Evolutionary conservation across 2,113 vertebrate species (phyloP), one percentile per base, ranked within the genome.

Genomic region (Anguilla rostrata): DNA sequence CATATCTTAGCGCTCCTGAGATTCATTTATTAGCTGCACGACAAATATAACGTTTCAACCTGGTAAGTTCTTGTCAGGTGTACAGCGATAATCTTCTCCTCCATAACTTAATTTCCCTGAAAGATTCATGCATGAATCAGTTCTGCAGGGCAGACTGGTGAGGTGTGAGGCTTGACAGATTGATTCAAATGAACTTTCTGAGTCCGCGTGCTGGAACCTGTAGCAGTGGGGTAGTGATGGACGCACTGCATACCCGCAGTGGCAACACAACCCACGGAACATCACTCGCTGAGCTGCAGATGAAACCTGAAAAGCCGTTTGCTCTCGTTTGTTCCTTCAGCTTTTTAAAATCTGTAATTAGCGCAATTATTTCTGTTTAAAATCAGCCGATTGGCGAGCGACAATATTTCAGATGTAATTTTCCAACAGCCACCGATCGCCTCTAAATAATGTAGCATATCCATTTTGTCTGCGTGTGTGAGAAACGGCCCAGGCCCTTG

Each of bases 401-500:
- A 81, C 34, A 18, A 29, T 75, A 34, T 75, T 75, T 75, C 71
- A 75, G 8, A 34, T 26, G 8, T 60, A 80, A 80, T 85, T 78
- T 57, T 39, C 46, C 84, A 40, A 40, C 39, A 78, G 46, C n/a
- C 26, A 29, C 16, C 40, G 71, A 80, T 80, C 56, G 56, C n/a
- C 34, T 39, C 84, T 40, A 85, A 66, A 78, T 85, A 78, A 85
- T 78, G 71, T 78, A 78, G 43, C 83, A 87, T 87, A 85, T 88
- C 84, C 87, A 84, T 89, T 53, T 85, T 46, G 86, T 29, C n/a
- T 46, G 78, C 84, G 18, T 8, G 41, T 49, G 86, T 87, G 89
- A 90, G 84, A 88, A 88, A 90, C 82, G 79, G 85, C 85, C 82
- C 80, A 39, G 71, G 83, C 84, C 87, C 39, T 15, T 88, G 81